These are phyloP conservation scores for Chrysolina haemoptera DNA, from an alignment of 2,888 invertebrate genomes.

Conservation along the genomic window DNA sequence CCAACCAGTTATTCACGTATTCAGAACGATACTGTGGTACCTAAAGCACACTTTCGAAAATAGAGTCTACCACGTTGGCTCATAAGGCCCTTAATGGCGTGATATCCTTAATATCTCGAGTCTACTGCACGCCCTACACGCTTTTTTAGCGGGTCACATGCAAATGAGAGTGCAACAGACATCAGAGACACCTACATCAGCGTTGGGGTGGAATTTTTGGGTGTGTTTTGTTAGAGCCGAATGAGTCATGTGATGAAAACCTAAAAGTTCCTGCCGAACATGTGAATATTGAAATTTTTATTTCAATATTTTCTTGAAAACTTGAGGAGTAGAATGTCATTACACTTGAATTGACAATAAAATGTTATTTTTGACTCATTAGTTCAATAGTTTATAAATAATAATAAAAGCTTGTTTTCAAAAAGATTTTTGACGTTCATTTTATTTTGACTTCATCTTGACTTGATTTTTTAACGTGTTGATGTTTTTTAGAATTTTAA, in stretches of 20 bases:
- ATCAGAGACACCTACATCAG: constrained; percentile 50
- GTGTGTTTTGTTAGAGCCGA: constrained; percentile 45
- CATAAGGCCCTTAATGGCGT: neutral
- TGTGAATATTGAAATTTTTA: constrained; percentile 26
- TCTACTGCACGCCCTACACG: neutral
- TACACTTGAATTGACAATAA: no score
- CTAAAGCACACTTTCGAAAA: neutral
- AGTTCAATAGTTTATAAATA: no score
- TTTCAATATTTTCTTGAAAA: no score
- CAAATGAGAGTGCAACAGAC: constrained; percentile 50
- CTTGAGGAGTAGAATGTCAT: no score
- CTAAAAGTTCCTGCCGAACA: constrained; percentile 51
- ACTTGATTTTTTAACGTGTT: no score
- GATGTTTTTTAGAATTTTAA: no score
- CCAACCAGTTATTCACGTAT: neutral
- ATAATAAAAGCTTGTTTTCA: no score
- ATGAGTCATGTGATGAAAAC: constrained; percentile 56
- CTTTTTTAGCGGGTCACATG: constrained; percentile 44
- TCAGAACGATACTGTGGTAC: neutral
- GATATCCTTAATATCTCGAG: neutral
- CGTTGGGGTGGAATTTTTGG: constrained; percentile 59
- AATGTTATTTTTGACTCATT: no score
- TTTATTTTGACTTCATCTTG: no score
- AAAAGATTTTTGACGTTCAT: no score
- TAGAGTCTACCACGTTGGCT: neutral